These are phyloP conservation scores for Heterotilapia buettikoferi DNA, from an alignment of 2,113 vertebrate genomes.

Conservation along the genomic window DNA sequence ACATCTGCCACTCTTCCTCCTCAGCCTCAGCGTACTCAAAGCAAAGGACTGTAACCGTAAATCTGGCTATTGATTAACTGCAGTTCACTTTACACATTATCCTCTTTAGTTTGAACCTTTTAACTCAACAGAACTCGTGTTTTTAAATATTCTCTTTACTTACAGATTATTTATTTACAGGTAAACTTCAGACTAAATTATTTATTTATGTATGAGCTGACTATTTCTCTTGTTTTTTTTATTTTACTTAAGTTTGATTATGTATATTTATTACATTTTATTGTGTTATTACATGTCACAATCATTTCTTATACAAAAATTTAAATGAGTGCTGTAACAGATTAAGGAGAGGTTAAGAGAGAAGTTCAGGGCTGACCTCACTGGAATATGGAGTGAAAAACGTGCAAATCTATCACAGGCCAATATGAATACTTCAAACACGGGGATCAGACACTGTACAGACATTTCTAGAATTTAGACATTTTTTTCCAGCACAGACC, in stretches of 20 bases:
- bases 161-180: background rate
- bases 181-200: background rate
- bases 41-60: background rate
- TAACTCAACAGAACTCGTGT: background rate
- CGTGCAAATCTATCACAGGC: rapidly evolving
- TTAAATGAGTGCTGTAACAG: background rate
- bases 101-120: background rate
- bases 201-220: background rate
- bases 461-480: background rate
- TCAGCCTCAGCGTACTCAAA: background rate
- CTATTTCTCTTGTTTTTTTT: background rate
- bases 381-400: background rate
- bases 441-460: background rate
- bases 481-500: background rate
- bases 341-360: rapidly evolving
- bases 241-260: background rate
- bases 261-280: background rate
- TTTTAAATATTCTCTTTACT: background rate
- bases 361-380: background rate
- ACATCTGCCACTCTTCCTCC: background rate
- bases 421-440: background rate
- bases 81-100: background rate
- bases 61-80: background rate
- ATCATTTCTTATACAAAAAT: background rate
- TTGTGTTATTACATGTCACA: background rate